These are phyloP conservation scores for Eupelmus urozonus DNA, from an alignment of 2,888 invertebrate genomes.

Conservation along the genomic window DNA sequence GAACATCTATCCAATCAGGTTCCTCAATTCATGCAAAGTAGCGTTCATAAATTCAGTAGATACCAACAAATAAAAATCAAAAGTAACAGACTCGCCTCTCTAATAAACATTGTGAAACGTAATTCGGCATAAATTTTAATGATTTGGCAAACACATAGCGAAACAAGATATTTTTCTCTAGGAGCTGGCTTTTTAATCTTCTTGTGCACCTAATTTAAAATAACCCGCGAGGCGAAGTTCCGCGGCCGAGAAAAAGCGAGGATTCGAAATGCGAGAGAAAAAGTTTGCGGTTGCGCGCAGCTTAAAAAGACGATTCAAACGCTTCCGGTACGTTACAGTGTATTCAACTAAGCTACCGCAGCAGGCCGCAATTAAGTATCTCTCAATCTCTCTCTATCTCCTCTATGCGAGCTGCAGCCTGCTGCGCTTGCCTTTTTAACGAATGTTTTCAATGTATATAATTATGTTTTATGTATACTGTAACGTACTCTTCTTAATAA, in stretches of 20 bases:
- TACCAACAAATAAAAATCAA: neutral
- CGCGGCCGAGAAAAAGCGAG: neutral
- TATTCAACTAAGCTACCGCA: constrained; percentile 8
- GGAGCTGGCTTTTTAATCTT: neutral
- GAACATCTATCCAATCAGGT: neutral
- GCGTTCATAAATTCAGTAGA: no score
- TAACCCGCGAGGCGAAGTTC: neutral
- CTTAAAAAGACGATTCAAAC: neutral
- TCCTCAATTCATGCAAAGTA: neutral
- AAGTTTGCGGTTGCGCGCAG: neutral
- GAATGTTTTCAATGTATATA: no score
- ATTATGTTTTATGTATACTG: no score
- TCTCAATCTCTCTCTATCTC: neutral
- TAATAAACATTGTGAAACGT: neutral
- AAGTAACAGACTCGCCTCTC: neutral
- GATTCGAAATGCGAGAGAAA: neutral
- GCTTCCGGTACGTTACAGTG: neutral
- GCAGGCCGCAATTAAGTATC: constrained; percentile 4
- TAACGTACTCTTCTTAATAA: no score
- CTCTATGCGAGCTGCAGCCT: neutral
- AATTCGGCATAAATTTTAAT: neutral
- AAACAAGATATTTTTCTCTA: neutral
- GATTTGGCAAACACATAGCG: neutral
- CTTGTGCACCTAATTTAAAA: neutral
- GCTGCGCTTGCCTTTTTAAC: no score